phyloP scores from a whole-genome alignment of 2,888 invertebrate genomes.

The Lacanobia oleracea region DNA sequence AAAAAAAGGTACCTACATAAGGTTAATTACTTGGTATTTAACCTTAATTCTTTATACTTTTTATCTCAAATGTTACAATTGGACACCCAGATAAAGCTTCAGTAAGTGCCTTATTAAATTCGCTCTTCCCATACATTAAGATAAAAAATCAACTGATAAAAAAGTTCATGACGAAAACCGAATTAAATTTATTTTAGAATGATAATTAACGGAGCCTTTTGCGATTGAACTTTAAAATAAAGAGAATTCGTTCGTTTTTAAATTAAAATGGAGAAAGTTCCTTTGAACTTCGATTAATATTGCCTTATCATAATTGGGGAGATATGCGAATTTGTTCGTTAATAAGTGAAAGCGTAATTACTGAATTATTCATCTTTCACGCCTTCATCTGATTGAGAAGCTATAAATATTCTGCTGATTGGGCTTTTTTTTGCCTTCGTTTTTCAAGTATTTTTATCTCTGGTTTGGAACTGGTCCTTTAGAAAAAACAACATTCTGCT shows the following conservation, averaged over 20 bases:
- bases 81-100: not conserved
- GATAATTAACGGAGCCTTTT: conserved; percentile 12
- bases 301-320: conserved; percentile 64
- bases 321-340: conserved; percentile 49
- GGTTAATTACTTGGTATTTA: not conserved
- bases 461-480: too few species aligned
- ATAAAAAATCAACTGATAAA: not conserved
- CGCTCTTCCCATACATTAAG: not conserved
- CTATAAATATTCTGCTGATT: conserved; percentile 40
- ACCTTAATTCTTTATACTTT: not conserved
- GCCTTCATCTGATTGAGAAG: conserved; percentile 44
- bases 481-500: too few species aligned
- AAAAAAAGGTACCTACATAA: too few species aligned
- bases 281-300: conserved; percentile 48
- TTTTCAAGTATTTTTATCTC: too few species aligned
- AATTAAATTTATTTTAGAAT: conserved; percentile 4
- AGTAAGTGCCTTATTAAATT: not conserved
- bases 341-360: conserved; percentile 46
- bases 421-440: not conserved
- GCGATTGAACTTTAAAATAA: conserved; percentile 50
- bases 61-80: not conserved
- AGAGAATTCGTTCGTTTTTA: conserved; percentile 31
- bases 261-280: conserved; percentile 58
- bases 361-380: conserved; percentile 48
- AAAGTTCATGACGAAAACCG: not conserved